Percentiles rank a stretch among this genome's conserved stretches.
phyloP scores from a whole-genome alignment of 2,113 vertebrate genomes.

The Paramisgurnus dabryanus region DNA sequence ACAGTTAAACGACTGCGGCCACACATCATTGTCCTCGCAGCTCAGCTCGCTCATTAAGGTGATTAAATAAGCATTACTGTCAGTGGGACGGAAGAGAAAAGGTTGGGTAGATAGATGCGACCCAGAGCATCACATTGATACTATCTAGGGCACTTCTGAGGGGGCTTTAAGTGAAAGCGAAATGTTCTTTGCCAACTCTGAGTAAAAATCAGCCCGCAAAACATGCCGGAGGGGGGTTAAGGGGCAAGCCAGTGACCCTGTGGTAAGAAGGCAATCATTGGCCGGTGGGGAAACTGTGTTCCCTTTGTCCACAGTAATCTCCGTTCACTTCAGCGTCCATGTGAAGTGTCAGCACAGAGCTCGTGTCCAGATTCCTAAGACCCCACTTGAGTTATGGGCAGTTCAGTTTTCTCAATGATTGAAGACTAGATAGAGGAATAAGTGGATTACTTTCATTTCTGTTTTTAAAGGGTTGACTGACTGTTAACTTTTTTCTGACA shows the following conservation, averaged over 20 bases:
- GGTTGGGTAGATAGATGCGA: constrained; percentile 4
- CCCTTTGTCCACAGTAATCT: background rate
- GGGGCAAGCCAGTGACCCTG: background rate
- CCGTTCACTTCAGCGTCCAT: background rate
- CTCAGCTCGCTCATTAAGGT: constrained; percentile 31
- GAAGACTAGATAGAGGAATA: too few species aligned
- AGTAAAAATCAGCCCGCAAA: background rate
- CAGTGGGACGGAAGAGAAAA: constrained; percentile 4
- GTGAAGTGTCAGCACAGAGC: background rate
- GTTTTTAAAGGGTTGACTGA: too few species aligned
- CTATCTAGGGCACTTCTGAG: constrained; percentile 8
- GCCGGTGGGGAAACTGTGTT: background rate
- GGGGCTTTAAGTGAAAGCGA: background rate
- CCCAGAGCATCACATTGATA: constrained; percentile 2
- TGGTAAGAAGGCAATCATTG: background rate
- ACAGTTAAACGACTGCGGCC: constrained; percentile 25
- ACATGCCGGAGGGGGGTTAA: background rate
- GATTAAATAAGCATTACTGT: constrained; percentile 40
- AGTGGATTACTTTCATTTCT: too few species aligned
- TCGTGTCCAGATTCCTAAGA: background rate
- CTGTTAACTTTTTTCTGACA: too few species aligned
- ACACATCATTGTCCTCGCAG: constrained; percentile 36
- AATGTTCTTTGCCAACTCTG: background rate
- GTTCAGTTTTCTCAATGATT: too few species aligned
- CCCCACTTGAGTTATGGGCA: too few species aligned